Evolutionary conservation across 1,140 invertebrate species (phyloP).

Genomic region (Drosophila hydei): DNA sequence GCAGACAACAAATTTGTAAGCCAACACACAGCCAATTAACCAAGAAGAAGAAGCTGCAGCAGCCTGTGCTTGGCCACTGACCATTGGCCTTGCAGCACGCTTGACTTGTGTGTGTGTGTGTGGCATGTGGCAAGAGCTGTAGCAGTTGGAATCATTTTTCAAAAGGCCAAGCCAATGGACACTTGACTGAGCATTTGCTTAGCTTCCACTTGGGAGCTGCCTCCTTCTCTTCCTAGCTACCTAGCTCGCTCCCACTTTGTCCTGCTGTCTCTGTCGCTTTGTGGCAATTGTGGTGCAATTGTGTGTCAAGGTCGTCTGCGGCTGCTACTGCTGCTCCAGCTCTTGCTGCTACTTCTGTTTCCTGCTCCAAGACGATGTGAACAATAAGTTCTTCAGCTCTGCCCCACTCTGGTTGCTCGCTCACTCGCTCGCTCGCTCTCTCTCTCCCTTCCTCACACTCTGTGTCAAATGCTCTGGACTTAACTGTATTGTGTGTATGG

Average conservation of each 20-base stretch:
- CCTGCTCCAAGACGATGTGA: slow-evolving; percentile 76
- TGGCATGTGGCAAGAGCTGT: background rate
- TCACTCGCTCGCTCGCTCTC: background rate
- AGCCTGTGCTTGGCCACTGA: slow-evolving; percentile 7
- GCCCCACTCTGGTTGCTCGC: too few species aligned
- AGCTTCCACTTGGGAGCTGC: background rate
- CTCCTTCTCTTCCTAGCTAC: background rate
- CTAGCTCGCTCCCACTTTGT: background rate
- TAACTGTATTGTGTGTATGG: slow-evolving; percentile 45
- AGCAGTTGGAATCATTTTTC: slow-evolving; percentile 60
- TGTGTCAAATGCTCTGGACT: slow-evolving; percentile 13
- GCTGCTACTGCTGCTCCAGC: slow-evolving; percentile 24
- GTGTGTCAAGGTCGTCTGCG: slow-evolving; percentile 74
- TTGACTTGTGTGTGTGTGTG: background rate
- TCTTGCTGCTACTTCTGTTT: slow-evolving; percentile 27
- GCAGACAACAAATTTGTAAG: slow-evolving; percentile 56
- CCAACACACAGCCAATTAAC: slow-evolving; percentile 53
- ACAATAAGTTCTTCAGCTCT: slow-evolving; percentile 74
- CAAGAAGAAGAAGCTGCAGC: slow-evolving; percentile 23
- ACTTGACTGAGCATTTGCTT: slow-evolving; percentile 68
- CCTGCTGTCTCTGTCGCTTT: slow-evolving; percentile 4
- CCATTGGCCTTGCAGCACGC: slow-evolving; percentile 8
- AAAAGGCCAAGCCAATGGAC: slow-evolving; percentile 52
- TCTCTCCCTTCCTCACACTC: background rate
- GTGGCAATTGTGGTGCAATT: slow-evolving; percentile 28